Base-by-base conservation (phyloP, 2,888 invertebrate genomes). In the Tribolium freemani region DNA sequence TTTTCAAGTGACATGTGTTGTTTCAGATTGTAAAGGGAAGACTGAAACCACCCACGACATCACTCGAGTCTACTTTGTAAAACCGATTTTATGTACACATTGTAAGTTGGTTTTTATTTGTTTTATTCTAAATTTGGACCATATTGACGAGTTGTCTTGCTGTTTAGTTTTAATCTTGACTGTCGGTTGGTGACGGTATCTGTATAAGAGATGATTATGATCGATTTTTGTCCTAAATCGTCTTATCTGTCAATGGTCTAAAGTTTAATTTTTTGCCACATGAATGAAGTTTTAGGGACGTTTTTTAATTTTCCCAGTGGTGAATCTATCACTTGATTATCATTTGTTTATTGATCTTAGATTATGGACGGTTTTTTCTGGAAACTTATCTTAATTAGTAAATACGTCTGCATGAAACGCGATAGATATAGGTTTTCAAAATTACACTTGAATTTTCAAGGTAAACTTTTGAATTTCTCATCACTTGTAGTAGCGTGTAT, bases 81-180 rank as follows among this genome's bases (percentile, higher is more conserved):
- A 87, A 71, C 89, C 90, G 71, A 85, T 89, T 78, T 83, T 89
- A 57, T 90, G 90, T 82, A 84, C 84, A 76, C 88, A 88, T 79
- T 90, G 90, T 90, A 84, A 89, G 90, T 89, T 81, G 38, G n/a
- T 54, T 53, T 16, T 50, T 64, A 69, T 53, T 71, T 70, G 30
- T 48, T 56, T 63, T 66, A 71, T 54, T 26, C 68, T 48, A 8
- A 38, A 53, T 70, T 70, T 46, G 21, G 26, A 58, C 0, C 11
- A 51, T 26, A 48, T 66, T 66, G n/a, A 10, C 11, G 30, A 31
- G 38, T 56, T 56, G 38, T 60, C 11, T 60, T 31, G 31, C 38
- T 31, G 57, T 44, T 16, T 16, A 16, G 16, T 57, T 57, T 31
- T 60, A 46, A 60, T 60, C 53, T 38, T 1, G 53, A 53, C 46